Evolutionary conservation across 2,797 vertebrate species (phyloP).

Genomic region (Chelmon rostratus): DNA sequence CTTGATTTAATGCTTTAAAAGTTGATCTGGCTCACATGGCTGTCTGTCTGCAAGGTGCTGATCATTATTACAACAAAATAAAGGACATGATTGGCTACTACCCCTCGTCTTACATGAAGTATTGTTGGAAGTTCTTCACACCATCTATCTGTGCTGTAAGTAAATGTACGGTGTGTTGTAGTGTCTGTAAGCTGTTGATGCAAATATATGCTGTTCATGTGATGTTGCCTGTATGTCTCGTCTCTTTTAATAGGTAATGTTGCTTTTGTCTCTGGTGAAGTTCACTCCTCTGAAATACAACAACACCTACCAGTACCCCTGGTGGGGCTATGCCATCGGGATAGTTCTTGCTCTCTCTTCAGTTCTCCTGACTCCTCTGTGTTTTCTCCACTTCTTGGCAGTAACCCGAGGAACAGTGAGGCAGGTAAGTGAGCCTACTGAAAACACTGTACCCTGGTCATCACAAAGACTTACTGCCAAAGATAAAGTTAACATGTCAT

Average conservation of each 20-base stretch:
- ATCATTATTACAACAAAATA: background rate
- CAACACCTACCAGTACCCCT: background rate
- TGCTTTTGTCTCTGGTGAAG: background rate
- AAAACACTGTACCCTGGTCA: no score
- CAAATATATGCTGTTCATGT: no score
- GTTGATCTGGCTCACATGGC: background rate
- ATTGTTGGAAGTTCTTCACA: background rate
- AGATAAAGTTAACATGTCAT: no score
- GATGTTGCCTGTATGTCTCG: background rate
- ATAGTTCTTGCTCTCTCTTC: background rate
- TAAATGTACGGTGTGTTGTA: background rate
- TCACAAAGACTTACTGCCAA: no score
- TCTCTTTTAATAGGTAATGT: background rate
- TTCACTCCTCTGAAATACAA: background rate
- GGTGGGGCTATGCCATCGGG: background rate
- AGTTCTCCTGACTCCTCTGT: background rate
- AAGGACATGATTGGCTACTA: background rate
- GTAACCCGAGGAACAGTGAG: background rate
- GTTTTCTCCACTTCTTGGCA: background rate
- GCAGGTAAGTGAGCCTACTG: background rate
- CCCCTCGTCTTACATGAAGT: background rate
- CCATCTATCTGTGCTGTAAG: background rate
- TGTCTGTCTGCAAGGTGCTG: background rate
- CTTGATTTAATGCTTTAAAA: background rate
- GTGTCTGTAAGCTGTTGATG: no score